Evolutionary conservation across 35 echinoderm and acorn worm genomes (phyloP).

Genomic region (Ptychodera flava): DNA sequence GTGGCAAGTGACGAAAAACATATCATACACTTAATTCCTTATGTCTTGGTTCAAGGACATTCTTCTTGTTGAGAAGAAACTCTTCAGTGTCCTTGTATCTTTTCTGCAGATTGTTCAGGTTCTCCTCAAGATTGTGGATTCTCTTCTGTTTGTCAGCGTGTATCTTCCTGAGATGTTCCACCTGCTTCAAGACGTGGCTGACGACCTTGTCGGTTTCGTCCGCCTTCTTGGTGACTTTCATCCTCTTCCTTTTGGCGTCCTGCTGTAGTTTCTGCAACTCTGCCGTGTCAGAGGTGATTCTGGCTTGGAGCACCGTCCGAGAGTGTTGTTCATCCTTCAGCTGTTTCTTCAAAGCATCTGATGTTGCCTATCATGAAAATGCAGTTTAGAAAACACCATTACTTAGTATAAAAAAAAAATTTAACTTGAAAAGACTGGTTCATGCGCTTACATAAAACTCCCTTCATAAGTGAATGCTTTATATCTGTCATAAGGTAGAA

Average conservation of each 20-base stretch:
- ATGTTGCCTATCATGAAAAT: conserved; percentile 23
- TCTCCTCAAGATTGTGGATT: conserved; percentile 30
- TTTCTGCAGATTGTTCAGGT: conserved; percentile 36
- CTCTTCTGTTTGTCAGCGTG: conserved; percentile 45
- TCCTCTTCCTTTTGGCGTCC: conserved; percentile 87
- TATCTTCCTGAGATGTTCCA: conserved; percentile 38
- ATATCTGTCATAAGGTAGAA: no score
- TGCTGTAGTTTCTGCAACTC: conserved; percentile 78
- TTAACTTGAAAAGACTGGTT: conserved; percentile 4
- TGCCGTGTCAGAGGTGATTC: conserved; percentile 66
- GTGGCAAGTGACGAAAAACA: no score
- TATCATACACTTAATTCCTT: conserved; percentile 65
- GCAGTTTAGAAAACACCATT: no score
- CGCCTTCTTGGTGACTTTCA: conserved; percentile 64
- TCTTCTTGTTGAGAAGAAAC: conserved; percentile 13
- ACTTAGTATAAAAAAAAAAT: background rate
- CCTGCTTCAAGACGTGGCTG: conserved; percentile 38
- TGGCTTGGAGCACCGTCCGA: conserved; percentile 83
- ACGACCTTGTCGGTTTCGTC: conserved; percentile 68
- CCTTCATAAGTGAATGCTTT: no score
- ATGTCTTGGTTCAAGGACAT: conserved; percentile 53
- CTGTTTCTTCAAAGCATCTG: conserved; percentile 71
- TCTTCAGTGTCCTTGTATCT: conserved; percentile 38
- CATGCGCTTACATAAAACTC: no score
- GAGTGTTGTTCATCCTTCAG: conserved; percentile 83